These are phyloP conservation scores for Zoanthus gigantus DNA, from an alignment of 92 coral and sea anemone species.

Conservation along the genomic window DNA sequence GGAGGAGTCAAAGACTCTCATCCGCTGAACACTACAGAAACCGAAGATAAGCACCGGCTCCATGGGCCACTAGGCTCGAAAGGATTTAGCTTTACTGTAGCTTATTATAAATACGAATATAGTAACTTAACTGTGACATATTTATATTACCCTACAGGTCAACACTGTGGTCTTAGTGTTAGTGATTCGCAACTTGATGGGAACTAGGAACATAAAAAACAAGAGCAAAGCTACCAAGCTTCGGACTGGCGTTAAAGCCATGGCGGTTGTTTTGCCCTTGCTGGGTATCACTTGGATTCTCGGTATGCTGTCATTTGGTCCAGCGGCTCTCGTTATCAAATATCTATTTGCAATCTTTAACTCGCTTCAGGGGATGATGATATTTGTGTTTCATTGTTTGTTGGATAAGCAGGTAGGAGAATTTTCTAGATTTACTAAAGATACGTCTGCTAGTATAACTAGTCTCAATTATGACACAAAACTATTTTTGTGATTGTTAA, in stretches of 20 bases:
- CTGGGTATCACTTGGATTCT: slow-evolving; percentile 97
- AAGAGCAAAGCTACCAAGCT: slow-evolving; percentile 50
- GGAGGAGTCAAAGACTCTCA: no score
- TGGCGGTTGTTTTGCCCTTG: slow-evolving; percentile 89
- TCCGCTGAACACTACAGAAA: no score
- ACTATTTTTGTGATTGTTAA: no score
- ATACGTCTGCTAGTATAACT: not conserved
- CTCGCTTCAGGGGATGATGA: slow-evolving; percentile 82
- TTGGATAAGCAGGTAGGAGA: slow-evolving; percentile 81
- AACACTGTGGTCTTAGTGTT: slow-evolving; percentile 3
- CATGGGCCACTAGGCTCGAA: no score
- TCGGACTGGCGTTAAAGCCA: slow-evolving; percentile 87
- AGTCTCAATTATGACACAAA: no score
- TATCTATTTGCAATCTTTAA: slow-evolving; percentile 83
- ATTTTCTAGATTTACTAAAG: not conserved
- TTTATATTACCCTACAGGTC: not conserved
- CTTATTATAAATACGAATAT: no score
- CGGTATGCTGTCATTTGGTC: slow-evolving; percentile 86
- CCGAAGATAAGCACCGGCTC: no score
- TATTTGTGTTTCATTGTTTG: slow-evolving; percentile 89
- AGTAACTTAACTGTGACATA: no score
- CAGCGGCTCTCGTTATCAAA: slow-evolving; percentile 82
- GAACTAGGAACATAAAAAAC: not conserved
- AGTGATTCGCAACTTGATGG: slow-evolving; percentile 4
- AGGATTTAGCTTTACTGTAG: no score